Evolutionary conservation across 1,140 invertebrate species (phyloP), one percentile per base, ranked within the genome.

Genomic region (Trichonephila clavipes): DNA sequence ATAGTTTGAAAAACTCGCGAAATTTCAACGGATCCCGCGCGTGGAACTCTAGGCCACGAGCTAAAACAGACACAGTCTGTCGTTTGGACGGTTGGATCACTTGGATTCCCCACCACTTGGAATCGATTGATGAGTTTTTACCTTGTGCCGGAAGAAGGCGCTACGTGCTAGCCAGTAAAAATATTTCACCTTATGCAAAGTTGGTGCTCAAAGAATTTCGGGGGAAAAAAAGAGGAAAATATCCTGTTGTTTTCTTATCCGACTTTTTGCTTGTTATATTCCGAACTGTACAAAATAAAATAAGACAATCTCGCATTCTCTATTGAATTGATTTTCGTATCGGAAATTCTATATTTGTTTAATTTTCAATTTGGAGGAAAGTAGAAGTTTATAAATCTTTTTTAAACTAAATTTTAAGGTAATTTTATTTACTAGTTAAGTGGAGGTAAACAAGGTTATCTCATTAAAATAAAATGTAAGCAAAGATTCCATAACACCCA

Each of bases 171-270:
- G 69, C 21, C 83, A 21, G 81, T 61, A 58, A 88, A 93, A 93
- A 87, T 88, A 81, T 66, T 93, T 88, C 59, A 93, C 92, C 85
- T 93, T 93, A 88, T 93, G 62, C 72, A 93, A 88, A 88, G 91
- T 92, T 87, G 24, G 62, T 62, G 14, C 72, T 72, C 40, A 24
- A 5, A n/a, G 16, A 14, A 16, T 77, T 77, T 18, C 34, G 34
- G 34, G 34, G 34, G 34, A 62, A 18, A 62, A 62, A 62, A 62
- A 62, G 19, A 40, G 58, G n/a, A 85, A 85, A n/a, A 19, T 0
- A 85, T 18, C 19, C 44, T 19, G 82, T 85, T 21, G 14, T 61
- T 85, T 85, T 85, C 12, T 19, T 85, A 24, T 14, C 12, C 14
- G 6, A 58, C 58, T n/a, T 85, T 85, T 59, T 58, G 51, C 58